A percentile compares a stretch with the other conserved stretches of the same genome.
These are phyloP conservation scores for Psephotus haematonotus DNA, from an alignment of 2,113 vertebrate species.

Conservation along the genomic window DNA sequence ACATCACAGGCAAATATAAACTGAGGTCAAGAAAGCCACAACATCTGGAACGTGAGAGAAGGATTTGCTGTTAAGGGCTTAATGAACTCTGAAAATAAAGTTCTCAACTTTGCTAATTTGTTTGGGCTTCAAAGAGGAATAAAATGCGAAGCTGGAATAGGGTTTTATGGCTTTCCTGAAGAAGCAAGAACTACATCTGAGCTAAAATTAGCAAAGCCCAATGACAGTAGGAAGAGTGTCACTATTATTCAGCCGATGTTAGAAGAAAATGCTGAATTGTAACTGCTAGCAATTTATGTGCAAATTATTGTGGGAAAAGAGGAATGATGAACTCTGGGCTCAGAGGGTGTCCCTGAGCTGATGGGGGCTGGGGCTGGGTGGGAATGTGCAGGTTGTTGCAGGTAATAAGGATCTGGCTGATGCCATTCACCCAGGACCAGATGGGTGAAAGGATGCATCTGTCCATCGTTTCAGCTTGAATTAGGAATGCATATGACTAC, in stretches of 20 bases:
- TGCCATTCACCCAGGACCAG: background rate
- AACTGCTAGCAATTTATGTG: constrained; percentile 32
- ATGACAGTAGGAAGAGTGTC: constrained; percentile 15
- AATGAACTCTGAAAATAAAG: constrained; percentile 82
- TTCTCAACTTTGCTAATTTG: constrained; percentile 80
- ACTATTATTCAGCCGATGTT: constrained; percentile 45
- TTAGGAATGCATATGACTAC: fast-evolving
- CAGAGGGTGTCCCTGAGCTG: background rate
- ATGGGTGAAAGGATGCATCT: background rate
- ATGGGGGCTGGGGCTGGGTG: background rate
- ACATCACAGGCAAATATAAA: constrained; percentile 71
- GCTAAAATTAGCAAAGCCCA: constrained; percentile 64
- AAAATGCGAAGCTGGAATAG: constrained; percentile 73
- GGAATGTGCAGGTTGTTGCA: background rate
- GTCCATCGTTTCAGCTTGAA: background rate
- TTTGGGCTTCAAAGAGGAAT: constrained; percentile 77
- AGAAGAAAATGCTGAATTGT: constrained; percentile 35
- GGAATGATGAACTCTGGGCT: constrained; percentile 41
- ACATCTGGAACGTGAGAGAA: constrained; percentile 81
- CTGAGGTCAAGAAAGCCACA: constrained; percentile 76
- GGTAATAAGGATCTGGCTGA: background rate
- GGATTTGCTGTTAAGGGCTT: constrained; percentile 79
- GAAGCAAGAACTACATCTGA: constrained; percentile 58
- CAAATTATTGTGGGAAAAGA: constrained; percentile 60
- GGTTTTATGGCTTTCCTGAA: constrained; percentile 64